A percentile compares a stretch with the other conserved stretches of the same genome.
Evolutionary conservation across 2,113 vertebrate species (phyloP).

Genomic region (Tautogolabrus adspersus): DNA sequence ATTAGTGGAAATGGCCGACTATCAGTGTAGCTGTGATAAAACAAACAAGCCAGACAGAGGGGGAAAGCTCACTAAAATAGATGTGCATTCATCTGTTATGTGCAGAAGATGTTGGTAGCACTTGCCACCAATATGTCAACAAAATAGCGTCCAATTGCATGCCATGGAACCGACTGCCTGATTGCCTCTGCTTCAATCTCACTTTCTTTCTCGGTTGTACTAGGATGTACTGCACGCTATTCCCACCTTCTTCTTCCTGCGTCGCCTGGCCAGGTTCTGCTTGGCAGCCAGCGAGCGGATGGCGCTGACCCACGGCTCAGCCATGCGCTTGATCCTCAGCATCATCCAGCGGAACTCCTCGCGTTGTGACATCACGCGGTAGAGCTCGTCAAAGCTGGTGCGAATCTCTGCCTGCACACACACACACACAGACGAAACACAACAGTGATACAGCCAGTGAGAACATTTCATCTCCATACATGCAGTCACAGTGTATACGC

Average conservation of each 20-base stretch:
- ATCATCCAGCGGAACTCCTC: constrained; percentile 99
- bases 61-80: no score
- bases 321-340: constrained; percentile 95
- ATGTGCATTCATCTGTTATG: background rate
- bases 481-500: no score
- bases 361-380: constrained; percentile 93
- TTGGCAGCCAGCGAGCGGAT: constrained; percentile 93
- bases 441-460: no score
- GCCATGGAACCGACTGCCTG: background rate
- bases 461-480: no score
- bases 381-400: constrained; percentile 92
- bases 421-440: background rate
- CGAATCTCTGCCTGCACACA: constrained; percentile 90
- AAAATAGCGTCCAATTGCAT: background rate
- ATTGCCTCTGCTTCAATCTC: background rate
- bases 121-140: background rate
- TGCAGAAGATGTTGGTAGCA: background rate
- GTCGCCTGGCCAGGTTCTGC: constrained; percentile 91
- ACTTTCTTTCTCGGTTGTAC: no score
- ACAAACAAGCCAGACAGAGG: no score
- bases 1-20: no score
- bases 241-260: constrained; percentile 94
- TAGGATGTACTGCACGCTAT: background rate
- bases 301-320: constrained; percentile 93
- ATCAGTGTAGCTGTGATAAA: no score